phyloP scores from a whole-genome alignment of 2,113 vertebrate species.

The Mionectes macconnelli region DNA sequence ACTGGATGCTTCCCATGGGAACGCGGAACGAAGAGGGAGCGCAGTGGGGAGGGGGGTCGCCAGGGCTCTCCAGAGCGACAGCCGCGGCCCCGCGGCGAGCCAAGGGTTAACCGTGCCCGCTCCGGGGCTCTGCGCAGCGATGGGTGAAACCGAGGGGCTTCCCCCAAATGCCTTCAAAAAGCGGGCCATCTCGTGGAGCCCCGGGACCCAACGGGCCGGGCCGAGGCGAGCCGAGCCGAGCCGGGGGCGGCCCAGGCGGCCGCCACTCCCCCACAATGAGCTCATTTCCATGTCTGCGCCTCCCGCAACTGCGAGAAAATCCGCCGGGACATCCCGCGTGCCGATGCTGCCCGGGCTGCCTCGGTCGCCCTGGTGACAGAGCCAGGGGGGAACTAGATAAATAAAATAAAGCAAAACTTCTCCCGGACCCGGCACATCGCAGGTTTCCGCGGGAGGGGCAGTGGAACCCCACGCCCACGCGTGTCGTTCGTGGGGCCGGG shows the following conservation, averaged over 20 bases:
- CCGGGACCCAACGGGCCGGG: background rate
- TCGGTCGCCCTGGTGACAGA: slow-evolving; percentile 57
- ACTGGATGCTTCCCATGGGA: background rate
- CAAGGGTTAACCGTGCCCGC: background rate
- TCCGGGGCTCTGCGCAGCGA: background rate
- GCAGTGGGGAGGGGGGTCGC: background rate
- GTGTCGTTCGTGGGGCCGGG: background rate
- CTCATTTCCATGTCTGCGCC: slow-evolving; percentile 73
- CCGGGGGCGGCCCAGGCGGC: slow-evolving; percentile 27
- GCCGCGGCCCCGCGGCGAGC: background rate
- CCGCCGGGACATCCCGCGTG: slow-evolving; percentile 38
- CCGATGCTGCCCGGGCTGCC: slow-evolving; percentile 42
- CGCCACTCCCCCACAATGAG: slow-evolving; percentile 71
- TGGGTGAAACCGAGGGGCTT: background rate
- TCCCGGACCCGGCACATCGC: background rate
- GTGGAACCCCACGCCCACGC: background rate
- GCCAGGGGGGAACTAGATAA: background rate
- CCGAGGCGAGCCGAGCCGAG: background rate
- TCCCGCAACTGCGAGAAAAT: slow-evolving; percentile 69
- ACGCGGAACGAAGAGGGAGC: background rate
- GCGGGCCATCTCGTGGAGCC: background rate
- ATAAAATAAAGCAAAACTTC: background rate
- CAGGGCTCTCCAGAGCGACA: background rate
- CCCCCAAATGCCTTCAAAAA: background rate
- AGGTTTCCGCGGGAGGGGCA: background rate